Percentiles rank a stretch among this genome's conserved stretches.
Conservation (phyloP, 2,113 vertebrate genomes). For the Gyps fulvus region DNA sequence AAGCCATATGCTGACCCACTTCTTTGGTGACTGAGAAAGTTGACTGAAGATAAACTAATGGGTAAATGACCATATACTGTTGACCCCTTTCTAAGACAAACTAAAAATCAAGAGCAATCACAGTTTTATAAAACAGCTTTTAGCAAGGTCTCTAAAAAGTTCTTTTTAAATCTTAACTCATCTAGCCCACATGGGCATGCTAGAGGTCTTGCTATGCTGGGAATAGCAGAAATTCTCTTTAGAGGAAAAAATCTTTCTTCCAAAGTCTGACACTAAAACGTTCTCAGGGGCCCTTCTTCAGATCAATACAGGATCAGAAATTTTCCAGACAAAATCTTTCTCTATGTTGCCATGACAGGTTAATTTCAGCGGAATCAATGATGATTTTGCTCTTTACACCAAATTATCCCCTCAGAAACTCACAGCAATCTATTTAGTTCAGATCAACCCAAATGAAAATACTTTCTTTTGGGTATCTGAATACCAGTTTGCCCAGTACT, state of each 20-base stretch:
- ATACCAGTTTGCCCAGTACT: not conserved
- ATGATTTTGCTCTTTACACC: not conserved
- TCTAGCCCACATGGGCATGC: not conserved
- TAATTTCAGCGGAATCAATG: not conserved
- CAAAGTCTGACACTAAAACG: not conserved
- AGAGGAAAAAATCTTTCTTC: not conserved
- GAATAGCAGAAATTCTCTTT: not conserved
- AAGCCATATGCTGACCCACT: not conserved
- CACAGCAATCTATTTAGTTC: not conserved
- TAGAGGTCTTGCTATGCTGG: not conserved
- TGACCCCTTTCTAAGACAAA: not conserved
- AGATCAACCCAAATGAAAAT: not conserved
- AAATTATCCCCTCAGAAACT: not conserved
- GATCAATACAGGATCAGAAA: not conserved
- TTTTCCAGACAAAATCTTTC: not conserved
- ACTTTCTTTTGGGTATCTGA: not conserved
- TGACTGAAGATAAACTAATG: not conserved
- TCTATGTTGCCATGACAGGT: not conserved
- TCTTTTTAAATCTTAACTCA: not conserved
- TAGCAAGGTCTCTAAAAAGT: not conserved
- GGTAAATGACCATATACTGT: not conserved
- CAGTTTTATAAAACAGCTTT: not conserved
- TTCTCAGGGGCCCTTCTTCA: not conserved
- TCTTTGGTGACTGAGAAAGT: not conserved
- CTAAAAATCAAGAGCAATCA: not conserved